Conservation (phyloP, 1,140 invertebrate genomes). For the Scaptomyza montana region DNA sequence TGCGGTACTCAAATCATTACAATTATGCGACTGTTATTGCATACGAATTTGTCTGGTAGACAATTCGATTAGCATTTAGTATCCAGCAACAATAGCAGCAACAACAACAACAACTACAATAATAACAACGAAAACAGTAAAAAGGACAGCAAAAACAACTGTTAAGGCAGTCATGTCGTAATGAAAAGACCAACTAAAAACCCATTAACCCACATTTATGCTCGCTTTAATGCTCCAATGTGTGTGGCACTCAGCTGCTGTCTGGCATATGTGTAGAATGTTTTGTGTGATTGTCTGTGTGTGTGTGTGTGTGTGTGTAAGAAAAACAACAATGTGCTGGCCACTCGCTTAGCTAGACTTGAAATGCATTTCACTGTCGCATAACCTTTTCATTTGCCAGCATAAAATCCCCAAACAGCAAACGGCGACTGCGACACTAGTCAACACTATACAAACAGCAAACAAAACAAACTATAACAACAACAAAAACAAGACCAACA, state of each 20-base stretch:
- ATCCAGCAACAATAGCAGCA: conserved; percentile 20
- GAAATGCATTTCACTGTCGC: conserved; percentile 65
- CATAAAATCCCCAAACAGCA: conserved; percentile 56
- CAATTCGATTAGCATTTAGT: conserved; percentile 64
- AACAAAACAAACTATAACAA: conserved; percentile 8
- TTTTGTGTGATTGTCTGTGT: conserved; percentile 20
- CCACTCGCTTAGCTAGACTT: conserved; percentile 50
- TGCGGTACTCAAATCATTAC: background rate
- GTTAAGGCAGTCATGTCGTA: conserved; percentile 49
- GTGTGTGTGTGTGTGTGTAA: conserved; percentile 23
- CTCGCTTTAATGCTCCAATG: conserved; percentile 68
- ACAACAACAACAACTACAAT: conserved; percentile 9
- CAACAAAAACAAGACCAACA: conserved; percentile 13
- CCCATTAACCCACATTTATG: conserved; percentile 79
- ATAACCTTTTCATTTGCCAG: conserved; percentile 54
- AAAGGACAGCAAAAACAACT: conserved; percentile 10
- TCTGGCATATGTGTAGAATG: conserved; percentile 13
- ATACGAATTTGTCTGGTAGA: conserved; percentile 16
- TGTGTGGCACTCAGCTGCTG: conserved; percentile 46
- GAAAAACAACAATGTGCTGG: conserved; percentile 47
- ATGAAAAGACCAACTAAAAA: conserved; percentile 79
- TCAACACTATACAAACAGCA: conserved; percentile 59
- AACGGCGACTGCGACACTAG: conserved; percentile 64
- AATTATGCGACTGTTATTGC: conserved; percentile 17
- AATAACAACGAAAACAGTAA: background rate